phyloP scores from a whole-genome alignment of 1,140 invertebrate genomes.

The Megalopta genalis region DNA sequence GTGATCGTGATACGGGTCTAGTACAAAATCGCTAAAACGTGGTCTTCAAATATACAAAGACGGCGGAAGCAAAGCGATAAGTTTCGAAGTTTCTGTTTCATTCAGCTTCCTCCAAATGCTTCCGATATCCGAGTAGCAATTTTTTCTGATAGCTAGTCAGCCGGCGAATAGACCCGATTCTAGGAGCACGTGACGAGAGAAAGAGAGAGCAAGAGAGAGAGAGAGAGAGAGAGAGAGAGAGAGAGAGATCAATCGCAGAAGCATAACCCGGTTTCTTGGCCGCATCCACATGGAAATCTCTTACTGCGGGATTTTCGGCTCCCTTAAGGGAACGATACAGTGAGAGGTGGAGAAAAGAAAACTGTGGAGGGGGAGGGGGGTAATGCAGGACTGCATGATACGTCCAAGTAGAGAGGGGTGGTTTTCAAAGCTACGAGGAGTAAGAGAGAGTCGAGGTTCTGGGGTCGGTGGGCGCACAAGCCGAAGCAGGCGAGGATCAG shows the following conservation, averaged over 20 bases:
- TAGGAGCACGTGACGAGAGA: too few relatives aligned
- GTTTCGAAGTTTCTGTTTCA: too few relatives aligned
- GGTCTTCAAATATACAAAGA: too few relatives aligned
- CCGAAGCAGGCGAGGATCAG: conserved; percentile 59
- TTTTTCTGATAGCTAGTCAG: too few relatives aligned
- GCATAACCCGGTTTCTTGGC: conserved; percentile 56
- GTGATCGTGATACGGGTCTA: too few relatives aligned
- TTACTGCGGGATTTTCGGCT: conserved; percentile 49
- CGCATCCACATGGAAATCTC: conserved; percentile 40
- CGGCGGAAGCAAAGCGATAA: too few relatives aligned
- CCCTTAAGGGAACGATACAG: conserved; percentile 46
- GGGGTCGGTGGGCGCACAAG: conserved; percentile 57
- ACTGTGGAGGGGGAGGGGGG: conserved; percentile 13
- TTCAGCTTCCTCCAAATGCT: too few relatives aligned
- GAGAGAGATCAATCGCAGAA: conserved; percentile 16
- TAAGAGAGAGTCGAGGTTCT: conserved; percentile 64
- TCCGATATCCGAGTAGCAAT: too few relatives aligned
- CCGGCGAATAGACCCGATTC: too few relatives aligned
- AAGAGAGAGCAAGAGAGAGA: too few relatives aligned
- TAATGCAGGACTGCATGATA: conserved; percentile 53
- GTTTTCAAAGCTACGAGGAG: conserved; percentile 66
- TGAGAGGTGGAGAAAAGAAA: conserved; percentile 26
- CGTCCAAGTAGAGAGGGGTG: conserved; percentile 54
- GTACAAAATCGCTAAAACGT: too few relatives aligned
- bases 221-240: too few relatives aligned